Percentiles rank a stretch among this genome's conserved stretches.
Evolutionary conservation across 2,888 invertebrate species (phyloP).

Genomic region (Patella caerulea): DNA sequence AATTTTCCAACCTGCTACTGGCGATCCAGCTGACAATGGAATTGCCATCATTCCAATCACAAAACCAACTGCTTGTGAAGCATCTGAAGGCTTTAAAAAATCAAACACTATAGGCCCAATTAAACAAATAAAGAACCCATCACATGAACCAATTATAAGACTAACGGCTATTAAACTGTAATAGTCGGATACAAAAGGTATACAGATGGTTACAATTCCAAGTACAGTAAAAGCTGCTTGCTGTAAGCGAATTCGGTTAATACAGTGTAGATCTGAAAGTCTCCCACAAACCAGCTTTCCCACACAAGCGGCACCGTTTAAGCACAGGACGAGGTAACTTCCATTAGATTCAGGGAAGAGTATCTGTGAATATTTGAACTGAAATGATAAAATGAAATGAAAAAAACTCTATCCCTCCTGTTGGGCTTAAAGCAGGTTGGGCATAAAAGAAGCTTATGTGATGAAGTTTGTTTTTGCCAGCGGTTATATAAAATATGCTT

Average conservation of each 20-base stretch:
- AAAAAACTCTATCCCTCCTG: no score
- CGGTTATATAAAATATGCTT: no score
- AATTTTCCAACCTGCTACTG: slow-evolving; percentile 80
- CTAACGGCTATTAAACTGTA: slow-evolving; percentile 79
- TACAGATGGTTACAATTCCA: slow-evolving; percentile 57
- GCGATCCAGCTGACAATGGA: slow-evolving; percentile 88
- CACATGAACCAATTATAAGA: slow-evolving; percentile 89
- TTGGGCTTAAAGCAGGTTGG: no score
- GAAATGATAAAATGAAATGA: slow-evolving; percentile 19
- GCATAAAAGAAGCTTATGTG: no score
- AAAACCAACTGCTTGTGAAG: slow-evolving; percentile 92
- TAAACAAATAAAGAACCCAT: slow-evolving; percentile 91
- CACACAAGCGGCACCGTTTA: slow-evolving; percentile 87
- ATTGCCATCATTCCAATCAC: slow-evolving; percentile 87
- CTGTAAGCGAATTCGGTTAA: slow-evolving; percentile 87
- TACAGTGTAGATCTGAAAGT: slow-evolving; percentile 83
- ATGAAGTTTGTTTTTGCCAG: no score
- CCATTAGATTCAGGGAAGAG: slow-evolving; percentile 77
- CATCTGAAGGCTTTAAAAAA: slow-evolving; percentile 84
- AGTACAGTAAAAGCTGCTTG: slow-evolving; percentile 75
- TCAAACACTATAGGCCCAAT: slow-evolving; percentile 93
- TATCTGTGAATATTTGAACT: slow-evolving; percentile 79
- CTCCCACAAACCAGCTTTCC: slow-evolving; percentile 87
- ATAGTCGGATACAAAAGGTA: slow-evolving; percentile 74
- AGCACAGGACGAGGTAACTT: slow-evolving; percentile 85